phyloP scores from a whole-genome alignment of 2,113 vertebrate species.

The Takifugu flavidus region DNA sequence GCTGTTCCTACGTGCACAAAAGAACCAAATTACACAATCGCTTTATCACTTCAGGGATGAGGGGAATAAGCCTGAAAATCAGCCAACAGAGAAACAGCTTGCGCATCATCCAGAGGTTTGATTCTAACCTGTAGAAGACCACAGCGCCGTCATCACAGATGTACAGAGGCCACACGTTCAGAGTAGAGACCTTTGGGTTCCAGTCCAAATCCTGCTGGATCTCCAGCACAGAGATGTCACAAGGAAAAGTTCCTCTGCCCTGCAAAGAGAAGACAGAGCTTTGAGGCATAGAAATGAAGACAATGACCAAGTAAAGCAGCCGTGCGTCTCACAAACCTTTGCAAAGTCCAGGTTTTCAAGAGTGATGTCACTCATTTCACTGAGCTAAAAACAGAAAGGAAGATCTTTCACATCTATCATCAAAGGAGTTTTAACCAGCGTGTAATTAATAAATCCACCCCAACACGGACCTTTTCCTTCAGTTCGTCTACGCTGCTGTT shows the following conservation, averaged over 20 bases:
- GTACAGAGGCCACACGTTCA: conserved; percentile 98
- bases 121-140: conserved; percentile 93
- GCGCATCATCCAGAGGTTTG: background rate
- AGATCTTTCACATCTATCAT: background rate
- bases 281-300: background rate
- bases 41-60: too few species aligned
- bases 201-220: conserved; percentile 98
- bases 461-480: conserved; percentile 84
- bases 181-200: conserved; percentile 96
- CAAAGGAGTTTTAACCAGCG: background rate
- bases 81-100: too few species aligned
- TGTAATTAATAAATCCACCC: background rate
- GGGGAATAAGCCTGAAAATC: too few species aligned
- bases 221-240: conserved; percentile 96
- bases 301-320: background rate
- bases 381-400: conserved; percentile 77
- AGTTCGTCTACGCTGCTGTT: conserved; percentile 94
- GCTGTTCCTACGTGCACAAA: conserved; percentile 79
- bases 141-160: conserved; percentile 98
- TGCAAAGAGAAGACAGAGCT: conserved; percentile 48
- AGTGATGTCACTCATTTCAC: conserved; percentile 86
- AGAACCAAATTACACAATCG: background rate
- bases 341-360: conserved; percentile 95
- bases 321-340: conserved; percentile 77
- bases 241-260: conserved; percentile 98